phyloP scores from a whole-genome alignment of 2,888 invertebrate genomes.

The Syritta pipiens region DNA sequence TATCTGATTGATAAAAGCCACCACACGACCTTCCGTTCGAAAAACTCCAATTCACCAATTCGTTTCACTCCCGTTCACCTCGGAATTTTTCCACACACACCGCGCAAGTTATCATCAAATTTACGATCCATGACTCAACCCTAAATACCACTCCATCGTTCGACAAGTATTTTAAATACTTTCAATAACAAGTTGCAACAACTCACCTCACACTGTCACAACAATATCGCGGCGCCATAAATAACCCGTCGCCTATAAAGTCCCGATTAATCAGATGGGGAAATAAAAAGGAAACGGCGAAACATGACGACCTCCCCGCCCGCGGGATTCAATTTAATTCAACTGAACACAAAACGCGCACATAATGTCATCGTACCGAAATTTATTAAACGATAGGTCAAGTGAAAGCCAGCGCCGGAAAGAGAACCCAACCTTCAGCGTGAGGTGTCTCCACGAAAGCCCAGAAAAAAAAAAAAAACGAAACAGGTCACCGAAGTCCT shows the following conservation, averaged over 20 bases:
- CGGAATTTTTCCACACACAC: not conserved
- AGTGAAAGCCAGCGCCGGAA: constrained; percentile 60
- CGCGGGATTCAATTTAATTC: constrained; percentile 51
- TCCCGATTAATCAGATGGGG: constrained; percentile 67
- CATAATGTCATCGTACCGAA: constrained; percentile 63
- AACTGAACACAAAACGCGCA: constrained; percentile 59
- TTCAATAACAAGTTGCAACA: constrained; percentile 58
- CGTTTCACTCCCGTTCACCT: not conserved
- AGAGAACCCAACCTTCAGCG: constrained; percentile 58
- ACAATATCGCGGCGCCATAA: constrained; percentile 53
- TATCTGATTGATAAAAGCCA: too few species aligned
- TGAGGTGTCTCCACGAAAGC: too few species aligned
- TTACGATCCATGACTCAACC: constrained; percentile 36
- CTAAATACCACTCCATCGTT: constrained; percentile 36
- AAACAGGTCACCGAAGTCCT: constrained; percentile 66
- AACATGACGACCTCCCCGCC: constrained; percentile 57
- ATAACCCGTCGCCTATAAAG: constrained; percentile 62
- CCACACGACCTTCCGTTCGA: not conserved
- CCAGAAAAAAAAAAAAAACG: too few species aligned
- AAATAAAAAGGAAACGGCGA: constrained; percentile 44
- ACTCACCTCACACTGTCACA: constrained; percentile 62
- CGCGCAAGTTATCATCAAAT: constrained; percentile 1
- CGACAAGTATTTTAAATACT: constrained; percentile 38
- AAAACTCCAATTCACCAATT: not conserved
- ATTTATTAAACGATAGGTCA: constrained; percentile 69